Evolutionary conservation across 2,797 vertebrate genomes (phyloP).

Genomic region (Melanotaenia nigrans): DNA sequence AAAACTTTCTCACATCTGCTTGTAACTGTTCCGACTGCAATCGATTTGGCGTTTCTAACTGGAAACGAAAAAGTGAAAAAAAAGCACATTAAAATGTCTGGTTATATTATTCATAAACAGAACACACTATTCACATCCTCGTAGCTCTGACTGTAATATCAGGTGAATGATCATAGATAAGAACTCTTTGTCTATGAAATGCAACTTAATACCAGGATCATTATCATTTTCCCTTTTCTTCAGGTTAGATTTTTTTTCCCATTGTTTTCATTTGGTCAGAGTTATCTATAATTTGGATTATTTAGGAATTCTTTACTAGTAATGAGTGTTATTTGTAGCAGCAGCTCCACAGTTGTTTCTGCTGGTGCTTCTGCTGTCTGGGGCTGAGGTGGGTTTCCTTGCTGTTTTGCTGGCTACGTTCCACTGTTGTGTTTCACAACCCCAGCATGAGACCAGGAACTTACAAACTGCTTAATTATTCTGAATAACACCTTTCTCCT

Average conservation of each 20-base stretch:
- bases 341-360: constrained; percentile 27
- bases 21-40: not conserved
- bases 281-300: constrained; percentile 11
- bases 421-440: constrained; percentile 54
- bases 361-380: constrained; percentile 40
- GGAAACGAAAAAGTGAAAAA: constrained; percentile 1
- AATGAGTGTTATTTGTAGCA: constrained; percentile 11
- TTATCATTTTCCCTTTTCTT: not conserved
- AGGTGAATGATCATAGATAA: constrained; percentile 10
- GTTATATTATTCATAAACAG: no score
- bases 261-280: not conserved
- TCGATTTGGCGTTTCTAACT: not conserved
- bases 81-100: not conserved
- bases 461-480: constrained; percentile 70
- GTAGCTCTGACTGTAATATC: not conserved
- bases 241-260: not conserved
- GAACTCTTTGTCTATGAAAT: constrained; percentile 19
- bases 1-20: constrained; percentile 7
- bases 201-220: constrained; percentile 3
- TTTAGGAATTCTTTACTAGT: constrained; percentile 22
- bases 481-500: constrained; percentile 47
- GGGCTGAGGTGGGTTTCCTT: constrained; percentile 55
- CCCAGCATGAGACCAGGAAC: constrained; percentile 58
- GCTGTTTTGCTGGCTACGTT: constrained; percentile 36
- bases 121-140: not conserved